Conservation (phyloP, 2,888 invertebrate genomes). For the Chrysodeixis includens region DNA sequence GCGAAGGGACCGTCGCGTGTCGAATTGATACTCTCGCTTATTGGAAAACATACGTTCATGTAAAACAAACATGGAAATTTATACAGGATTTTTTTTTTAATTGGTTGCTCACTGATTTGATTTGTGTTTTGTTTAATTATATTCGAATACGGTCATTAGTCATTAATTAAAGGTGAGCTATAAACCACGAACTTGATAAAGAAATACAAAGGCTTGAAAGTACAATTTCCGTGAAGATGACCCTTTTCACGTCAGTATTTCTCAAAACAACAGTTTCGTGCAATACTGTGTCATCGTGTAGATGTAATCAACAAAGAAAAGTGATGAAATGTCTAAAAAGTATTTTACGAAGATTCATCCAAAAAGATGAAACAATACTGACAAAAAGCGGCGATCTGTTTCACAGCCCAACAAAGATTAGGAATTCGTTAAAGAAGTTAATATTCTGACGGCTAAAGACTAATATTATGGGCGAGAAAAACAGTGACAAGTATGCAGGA, state of each 20-base stretch:
- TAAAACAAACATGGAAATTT: slow-evolving; percentile 27
- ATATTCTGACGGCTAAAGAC: slow-evolving; percentile 51
- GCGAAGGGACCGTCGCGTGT: slow-evolving; percentile 58
- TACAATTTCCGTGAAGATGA: slow-evolving; percentile 7
- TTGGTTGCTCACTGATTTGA: slow-evolving; percentile 10
- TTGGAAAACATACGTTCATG: slow-evolving; percentile 37
- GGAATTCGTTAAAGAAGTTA: slow-evolving; percentile 55
- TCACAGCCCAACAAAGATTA: slow-evolving; percentile 40
- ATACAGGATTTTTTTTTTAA: slow-evolving; percentile 29
- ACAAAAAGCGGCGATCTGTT: slow-evolving; percentile 38
- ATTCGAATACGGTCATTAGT: background rate
- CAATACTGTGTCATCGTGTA: slow-evolving; percentile 10
- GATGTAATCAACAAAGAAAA: background rate
- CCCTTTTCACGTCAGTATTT: slow-evolving; percentile 9
- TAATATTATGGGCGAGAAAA: slow-evolving; percentile 60
- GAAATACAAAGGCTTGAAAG: slow-evolving; percentile 7
- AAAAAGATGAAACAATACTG: slow-evolving; percentile 23
- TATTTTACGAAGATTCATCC: slow-evolving; percentile 12
- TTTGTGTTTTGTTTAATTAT: background rate
- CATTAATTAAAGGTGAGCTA: too few relatives aligned
- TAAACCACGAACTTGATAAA: background rate
- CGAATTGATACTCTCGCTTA: slow-evolving; percentile 57
- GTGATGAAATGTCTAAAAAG: background rate
- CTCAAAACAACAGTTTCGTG: slow-evolving; percentile 11
- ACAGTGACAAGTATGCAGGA: slow-evolving; percentile 73